A percentile compares a stretch with the other conserved stretches of the same genome.
These are phyloP conservation scores for Dryas iulia DNA, from an alignment of 1,140 invertebrate genomes.

Conservation along the genomic window DNA sequence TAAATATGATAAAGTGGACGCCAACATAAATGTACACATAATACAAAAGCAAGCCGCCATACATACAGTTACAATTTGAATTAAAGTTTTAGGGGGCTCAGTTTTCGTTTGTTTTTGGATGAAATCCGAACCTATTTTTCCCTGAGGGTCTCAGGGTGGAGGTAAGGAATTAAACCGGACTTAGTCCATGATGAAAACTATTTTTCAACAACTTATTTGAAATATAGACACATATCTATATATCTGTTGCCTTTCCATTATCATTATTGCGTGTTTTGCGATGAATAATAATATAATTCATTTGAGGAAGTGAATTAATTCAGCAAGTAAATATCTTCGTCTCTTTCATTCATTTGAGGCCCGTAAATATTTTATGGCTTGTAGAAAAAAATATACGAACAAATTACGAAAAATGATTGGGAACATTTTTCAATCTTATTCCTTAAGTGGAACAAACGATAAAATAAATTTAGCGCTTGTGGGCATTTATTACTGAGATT, in stretches of 20 bases:
- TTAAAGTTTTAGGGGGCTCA: no score
- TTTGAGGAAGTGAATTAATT: constrained; percentile 72
- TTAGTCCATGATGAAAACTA: no score
- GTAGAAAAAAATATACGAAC: constrained; percentile 64
- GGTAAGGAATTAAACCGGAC: no score
- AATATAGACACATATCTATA: no score
- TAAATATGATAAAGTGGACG: no score
- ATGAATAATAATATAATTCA: constrained; percentile 49
- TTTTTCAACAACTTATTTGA: no score
- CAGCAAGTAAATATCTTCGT: constrained; percentile 50
- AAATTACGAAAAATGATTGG: constrained; percentile 74
- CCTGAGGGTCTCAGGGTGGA: no score
- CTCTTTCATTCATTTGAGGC: constrained; percentile 64
- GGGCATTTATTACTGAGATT: constrained; percentile 77
- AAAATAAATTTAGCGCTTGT: constrained; percentile 76
- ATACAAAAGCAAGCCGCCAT: no score
- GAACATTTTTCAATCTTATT: constrained; percentile 75
- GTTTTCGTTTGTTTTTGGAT: no score
- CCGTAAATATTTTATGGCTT: constrained; percentile 77
- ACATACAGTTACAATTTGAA: no score
- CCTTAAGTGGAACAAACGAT: constrained; percentile 78
- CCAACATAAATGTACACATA: no score
- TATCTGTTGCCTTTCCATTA: not conserved
- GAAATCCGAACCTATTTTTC: no score
- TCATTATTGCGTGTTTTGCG: not conserved